phyloP scores from a whole-genome alignment of 2,113 vertebrate genomes.

The Suncus etruscus region DNA sequence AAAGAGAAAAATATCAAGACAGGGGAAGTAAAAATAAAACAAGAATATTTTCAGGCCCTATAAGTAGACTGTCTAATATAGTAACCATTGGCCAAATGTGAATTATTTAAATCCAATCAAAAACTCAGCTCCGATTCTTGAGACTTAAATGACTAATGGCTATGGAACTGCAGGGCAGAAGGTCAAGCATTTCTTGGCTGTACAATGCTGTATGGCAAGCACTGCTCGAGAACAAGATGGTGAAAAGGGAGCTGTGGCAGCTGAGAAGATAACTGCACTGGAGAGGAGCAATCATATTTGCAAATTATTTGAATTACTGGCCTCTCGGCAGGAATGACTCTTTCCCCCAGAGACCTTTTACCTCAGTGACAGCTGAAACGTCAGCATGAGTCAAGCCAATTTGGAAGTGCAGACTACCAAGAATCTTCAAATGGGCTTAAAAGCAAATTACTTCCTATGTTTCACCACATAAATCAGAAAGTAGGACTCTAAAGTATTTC shows the following conservation, averaged over 20 bases:
- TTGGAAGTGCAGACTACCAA: slow-evolving; percentile 38
- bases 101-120: slow-evolving; percentile 5
- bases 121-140: neutral
- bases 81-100: neutral
- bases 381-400: neutral
- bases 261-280: neutral
- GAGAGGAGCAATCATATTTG: neutral
- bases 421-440: neutral
- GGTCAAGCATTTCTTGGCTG: neutral
- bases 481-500: neutral
- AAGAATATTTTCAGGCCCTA: neutral
- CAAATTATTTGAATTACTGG: neutral
- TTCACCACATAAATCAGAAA: slow-evolving; percentile 7
- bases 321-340: neutral
- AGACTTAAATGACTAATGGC: neutral
- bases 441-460: neutral
- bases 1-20: neutral
- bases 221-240: neutral
- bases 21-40: neutral
- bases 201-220: neutral
- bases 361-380: neutral
- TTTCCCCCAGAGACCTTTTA: neutral
- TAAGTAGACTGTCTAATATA: neutral
- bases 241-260: neutral
- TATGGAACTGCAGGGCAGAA: fast-evolving